Evolutionary conservation across 1,140 invertebrate species (phyloP).

Genomic region (Sycobia sp.): DNA sequence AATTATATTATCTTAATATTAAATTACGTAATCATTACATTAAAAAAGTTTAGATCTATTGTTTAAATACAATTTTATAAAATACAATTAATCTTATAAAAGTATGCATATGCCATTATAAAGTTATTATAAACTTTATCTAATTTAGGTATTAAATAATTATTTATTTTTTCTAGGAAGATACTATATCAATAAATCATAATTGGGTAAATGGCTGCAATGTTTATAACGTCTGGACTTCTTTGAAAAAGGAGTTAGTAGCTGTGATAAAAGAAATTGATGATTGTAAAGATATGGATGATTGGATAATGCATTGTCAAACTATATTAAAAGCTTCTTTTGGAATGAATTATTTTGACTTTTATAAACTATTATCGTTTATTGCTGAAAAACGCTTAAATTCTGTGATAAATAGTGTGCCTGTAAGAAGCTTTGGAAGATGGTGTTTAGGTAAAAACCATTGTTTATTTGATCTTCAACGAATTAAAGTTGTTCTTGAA

Average conservation of each 20-base stretch:
- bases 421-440: constrained; percentile 45
- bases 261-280: constrained; percentile 80
- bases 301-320: constrained; percentile 78
- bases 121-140: too few species aligned
- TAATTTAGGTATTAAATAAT: too few species aligned
- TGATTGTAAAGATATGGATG: constrained; percentile 73
- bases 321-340: constrained; percentile 79
- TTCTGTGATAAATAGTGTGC: constrained; percentile 40
- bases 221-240: constrained; percentile 74
- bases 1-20: background rate
- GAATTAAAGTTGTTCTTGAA: constrained; percentile 48
- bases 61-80: background rate
- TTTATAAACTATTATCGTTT: constrained; percentile 71
- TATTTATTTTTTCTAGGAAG: too few species aligned
- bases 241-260: constrained; percentile 68
- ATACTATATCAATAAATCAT: constrained; percentile 96
- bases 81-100: constrained; percentile 3
- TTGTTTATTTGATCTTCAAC: constrained; percentile 55
- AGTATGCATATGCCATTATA: too few species aligned
- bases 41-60: background rate
- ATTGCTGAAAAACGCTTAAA: constrained; percentile 66
- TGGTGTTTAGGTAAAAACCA: constrained; percentile 56
- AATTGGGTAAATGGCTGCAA: constrained; percentile 97
- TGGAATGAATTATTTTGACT: constrained; percentile 81
- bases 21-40: background rate